Conservation (phyloP, 2,113 vertebrate species). For the Morone chrysops region DNA sequence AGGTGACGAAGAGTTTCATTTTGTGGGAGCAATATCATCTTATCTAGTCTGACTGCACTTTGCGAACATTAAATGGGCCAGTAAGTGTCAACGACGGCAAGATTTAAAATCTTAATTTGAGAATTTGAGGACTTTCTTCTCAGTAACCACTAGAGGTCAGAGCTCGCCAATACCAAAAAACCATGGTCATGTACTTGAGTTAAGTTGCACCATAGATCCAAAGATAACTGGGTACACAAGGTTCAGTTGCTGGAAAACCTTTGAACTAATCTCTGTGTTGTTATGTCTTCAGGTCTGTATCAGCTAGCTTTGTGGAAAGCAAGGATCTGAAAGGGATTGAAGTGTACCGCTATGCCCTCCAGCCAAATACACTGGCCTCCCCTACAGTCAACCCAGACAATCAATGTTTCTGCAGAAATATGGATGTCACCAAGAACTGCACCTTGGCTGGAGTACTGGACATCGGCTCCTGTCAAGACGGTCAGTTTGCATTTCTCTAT, state of each 20-base stretch:
- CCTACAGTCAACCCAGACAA: conserved; percentile 87
- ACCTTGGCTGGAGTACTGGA: conserved; percentile 88
- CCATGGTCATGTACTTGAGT: background rate
- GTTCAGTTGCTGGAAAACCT: background rate
- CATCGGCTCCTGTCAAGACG: conserved; percentile 85
- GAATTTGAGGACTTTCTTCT: conserved; percentile 10
- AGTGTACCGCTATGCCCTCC: conserved; percentile 89
- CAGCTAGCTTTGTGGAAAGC: conserved; percentile 80
- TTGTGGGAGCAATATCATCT: background rate
- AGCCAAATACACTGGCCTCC: conserved; percentile 86
- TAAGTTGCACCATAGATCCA: background rate
- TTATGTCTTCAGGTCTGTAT: conserved; percentile 88
- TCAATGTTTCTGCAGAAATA: conserved; percentile 88
- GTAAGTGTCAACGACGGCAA: background rate
- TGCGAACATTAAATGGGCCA: background rate
- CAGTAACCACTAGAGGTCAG: conserved; percentile 72
- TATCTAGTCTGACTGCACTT: background rate
- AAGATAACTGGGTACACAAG: background rate
- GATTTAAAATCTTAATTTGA: conserved; percentile 6
- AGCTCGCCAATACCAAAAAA: conserved; percentile 34
- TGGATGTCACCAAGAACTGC: conserved; percentile 83
- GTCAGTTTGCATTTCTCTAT: conserved; percentile 71
- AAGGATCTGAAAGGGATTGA: conserved; percentile 88
- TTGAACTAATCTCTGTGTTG: background rate
- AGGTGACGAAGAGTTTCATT: conserved; percentile 83